phyloP scores from a whole-genome alignment of 2,797 vertebrate genomes.

The Sebastes iracundus region DNA sequence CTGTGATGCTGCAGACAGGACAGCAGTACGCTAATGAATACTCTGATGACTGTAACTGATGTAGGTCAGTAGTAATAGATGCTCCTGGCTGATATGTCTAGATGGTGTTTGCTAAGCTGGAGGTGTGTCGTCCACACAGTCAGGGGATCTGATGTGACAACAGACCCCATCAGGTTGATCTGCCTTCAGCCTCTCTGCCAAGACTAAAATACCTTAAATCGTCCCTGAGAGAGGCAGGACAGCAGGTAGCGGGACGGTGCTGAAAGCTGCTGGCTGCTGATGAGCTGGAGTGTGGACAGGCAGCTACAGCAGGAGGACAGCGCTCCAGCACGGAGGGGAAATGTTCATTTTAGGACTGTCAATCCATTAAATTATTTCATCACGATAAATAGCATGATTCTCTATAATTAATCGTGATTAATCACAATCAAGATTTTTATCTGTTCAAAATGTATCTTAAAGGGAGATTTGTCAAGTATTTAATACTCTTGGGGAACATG shows the following conservation, averaged over 20 bases:
- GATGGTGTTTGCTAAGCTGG: neutral
- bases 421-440: too few species aligned
- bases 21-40: neutral
- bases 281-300: neutral
- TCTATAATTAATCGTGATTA: too few species aligned
- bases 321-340: neutral
- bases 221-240: neutral
- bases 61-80: neutral
- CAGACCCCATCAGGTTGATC: slow-evolving; percentile 18
- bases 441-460: too few species aligned
- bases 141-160: slow-evolving; percentile 8
- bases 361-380: too few species aligned
- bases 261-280: neutral
- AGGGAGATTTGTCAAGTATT: too few species aligned
- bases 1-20: neutral
- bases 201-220: slow-evolving; percentile 18
- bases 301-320: neutral
- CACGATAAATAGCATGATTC: too few species aligned
- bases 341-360: neutral
- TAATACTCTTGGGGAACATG: too few species aligned
- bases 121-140: neutral
- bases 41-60: neutral
- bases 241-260: neutral
- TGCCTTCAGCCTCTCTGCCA: slow-evolving; percentile 6
- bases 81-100: neutral